These are phyloP conservation scores for Sardinella longiceps DNA, from an alignment of 2,797 vertebrate genomes.

Conservation along the genomic window DNA sequence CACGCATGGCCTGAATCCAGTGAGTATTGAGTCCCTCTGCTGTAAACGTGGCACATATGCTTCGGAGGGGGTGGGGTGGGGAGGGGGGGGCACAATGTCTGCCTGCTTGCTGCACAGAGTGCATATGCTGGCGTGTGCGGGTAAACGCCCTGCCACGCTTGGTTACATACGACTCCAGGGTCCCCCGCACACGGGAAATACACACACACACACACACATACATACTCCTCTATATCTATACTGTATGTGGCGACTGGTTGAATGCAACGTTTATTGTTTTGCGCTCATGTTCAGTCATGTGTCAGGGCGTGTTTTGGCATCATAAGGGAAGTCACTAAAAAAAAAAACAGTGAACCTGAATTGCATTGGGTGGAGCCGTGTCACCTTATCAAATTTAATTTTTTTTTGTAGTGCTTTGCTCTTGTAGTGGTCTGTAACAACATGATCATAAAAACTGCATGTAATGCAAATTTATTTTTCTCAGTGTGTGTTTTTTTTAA, in stretches of 20 bases:
- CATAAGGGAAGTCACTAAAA: neutral
- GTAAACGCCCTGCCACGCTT: constrained; percentile 73
- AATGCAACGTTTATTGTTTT: constrained; percentile 82
- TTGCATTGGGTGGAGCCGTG: neutral
- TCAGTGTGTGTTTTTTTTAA: neutral
- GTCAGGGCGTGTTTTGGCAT: neutral
- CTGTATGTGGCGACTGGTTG: constrained; percentile 78
- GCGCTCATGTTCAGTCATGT: constrained; percentile 73
- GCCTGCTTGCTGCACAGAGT: constrained; percentile 66
- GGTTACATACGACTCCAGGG: constrained; percentile 73
- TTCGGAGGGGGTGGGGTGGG: neutral
- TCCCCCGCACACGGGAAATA: constrained; percentile 62
- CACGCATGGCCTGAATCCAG: constrained; percentile 67
- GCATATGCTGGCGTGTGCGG: constrained; percentile 70
- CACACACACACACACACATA: too few species aligned
- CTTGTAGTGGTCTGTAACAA: neutral
- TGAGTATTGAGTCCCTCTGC: constrained; percentile 68
- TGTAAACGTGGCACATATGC: constrained; percentile 15
- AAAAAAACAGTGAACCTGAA: too few species aligned
- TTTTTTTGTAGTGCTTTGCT: neutral
- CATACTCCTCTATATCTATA: constrained; percentile 73
- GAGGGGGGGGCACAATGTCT: constrained; percentile 65
- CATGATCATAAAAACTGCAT: neutral
- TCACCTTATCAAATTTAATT: neutral
- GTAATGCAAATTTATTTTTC: constrained; percentile 12